Base-by-base conservation (phyloP, 2,888 invertebrate genomes). In the Schizotus pectinicornis region DNA sequence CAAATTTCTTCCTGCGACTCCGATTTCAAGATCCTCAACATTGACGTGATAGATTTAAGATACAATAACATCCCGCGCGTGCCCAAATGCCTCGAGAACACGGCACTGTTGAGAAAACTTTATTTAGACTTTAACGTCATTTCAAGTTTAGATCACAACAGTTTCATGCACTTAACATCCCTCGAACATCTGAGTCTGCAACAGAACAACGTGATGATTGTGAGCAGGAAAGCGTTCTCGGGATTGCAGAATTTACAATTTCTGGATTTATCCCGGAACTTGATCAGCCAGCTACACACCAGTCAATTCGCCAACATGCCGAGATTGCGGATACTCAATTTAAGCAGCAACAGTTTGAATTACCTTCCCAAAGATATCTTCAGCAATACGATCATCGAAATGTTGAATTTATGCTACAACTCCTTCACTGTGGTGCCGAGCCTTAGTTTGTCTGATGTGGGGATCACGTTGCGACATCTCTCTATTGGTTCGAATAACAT, bases 401-500 rank as follows among this genome's bases (percentile, higher is more conserved):
- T 89, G 76, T 80, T 95, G 46, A 91, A 94, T 75, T 83, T 95
- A 63, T 88, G 91, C 64, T 84, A 84, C 65, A 94, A 94, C 74
- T 88, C 88, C 65, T 86, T 94, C 67, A 86, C 88, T 2, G 85
- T 90, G n/a, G 88, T 93, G 74, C 94, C 94, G 0, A 89, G 89
- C 31, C 84, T 87, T 14, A 89, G 91, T 12, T 84, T 94, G 59
- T 85, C 88, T 0, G 91, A 91, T 76, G 86, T 93, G 13, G 92
- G 92, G 3, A 87, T 89, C 69, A 92, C 92, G 0, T 78, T 94
- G 58, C 82, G 92, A 47, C 87, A 88, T 74, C 84, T 95, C 56
- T 90, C 92, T 73, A 82, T 95, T 74, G 87, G 90, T 0, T 84
- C 86, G 64, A 95, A 95, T 77, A 87, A 85, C 63, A 84, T 95